Conservation (phyloP, 2,797 vertebrate genomes). For the Hirundo rustica region DNA sequence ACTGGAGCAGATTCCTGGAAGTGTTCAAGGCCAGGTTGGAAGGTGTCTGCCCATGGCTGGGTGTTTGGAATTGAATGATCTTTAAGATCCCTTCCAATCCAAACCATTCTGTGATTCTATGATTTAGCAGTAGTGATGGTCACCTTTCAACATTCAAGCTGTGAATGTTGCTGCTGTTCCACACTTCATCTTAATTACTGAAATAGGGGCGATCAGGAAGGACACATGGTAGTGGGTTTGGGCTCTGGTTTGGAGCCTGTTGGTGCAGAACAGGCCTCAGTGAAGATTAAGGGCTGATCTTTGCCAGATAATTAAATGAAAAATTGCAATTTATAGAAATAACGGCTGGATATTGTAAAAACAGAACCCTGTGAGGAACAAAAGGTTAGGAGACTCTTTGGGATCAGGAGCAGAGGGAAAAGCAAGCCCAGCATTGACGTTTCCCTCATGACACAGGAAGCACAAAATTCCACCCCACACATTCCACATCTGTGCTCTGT, state of each 20-base stretch:
- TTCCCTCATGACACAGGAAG: not conserved
- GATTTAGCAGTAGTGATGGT: not conserved
- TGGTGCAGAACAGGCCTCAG: not conserved
- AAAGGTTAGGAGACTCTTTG: not conserved
- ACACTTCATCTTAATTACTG: not conserved
- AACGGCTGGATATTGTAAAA: not conserved
- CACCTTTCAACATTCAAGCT: not conserved
- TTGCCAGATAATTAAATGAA: not conserved
- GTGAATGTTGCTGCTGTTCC: not conserved
- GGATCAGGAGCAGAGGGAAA: not conserved
- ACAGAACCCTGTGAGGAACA: not conserved
- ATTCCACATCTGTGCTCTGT: fast-evolving
- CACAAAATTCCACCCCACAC: not conserved
- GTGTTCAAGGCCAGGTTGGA: not conserved
- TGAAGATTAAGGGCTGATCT: not conserved
- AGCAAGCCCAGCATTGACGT: not conserved
- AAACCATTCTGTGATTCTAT: not conserved
- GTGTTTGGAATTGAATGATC: not conserved
- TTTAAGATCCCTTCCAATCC: not conserved
- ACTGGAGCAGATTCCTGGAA: not conserved
- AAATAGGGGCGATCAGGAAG: not conserved
- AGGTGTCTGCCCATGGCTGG: not conserved
- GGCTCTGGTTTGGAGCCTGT: not conserved
- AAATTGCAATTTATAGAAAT: not conserved
- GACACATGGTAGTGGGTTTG: fast-evolving